Evolutionary conservation across 2,113 vertebrate genomes (phyloP), one percentile per base, ranked within the genome.

Genomic region (Anthoscopus minutus): DNA sequence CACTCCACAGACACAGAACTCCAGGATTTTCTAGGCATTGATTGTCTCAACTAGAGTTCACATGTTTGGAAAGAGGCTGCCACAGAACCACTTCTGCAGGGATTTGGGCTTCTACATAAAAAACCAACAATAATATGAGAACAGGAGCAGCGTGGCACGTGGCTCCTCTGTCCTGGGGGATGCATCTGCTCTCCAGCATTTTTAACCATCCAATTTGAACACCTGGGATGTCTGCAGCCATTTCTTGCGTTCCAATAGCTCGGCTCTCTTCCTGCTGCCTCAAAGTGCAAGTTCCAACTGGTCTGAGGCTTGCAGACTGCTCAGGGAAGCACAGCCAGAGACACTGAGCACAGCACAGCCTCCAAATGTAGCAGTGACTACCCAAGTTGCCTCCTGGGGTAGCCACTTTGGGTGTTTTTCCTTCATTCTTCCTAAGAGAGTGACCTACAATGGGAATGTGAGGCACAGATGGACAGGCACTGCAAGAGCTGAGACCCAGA

Each of bases 401-500:
- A 27, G 19, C 37, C 50, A 35, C 5, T 1, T 17, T 4, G 45
- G 20, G 8, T 25, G 21, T 10, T 82, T 71, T 35, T 3, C 35
- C 45, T 35, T 45, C 40, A 2, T 19, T 19, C n/a, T 65, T 54
- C 20, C 11, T 8, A 51, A 24, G 40, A 67, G n/a, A 27, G n/a
- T 1, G 56, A 71, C 10, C 44, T 31, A 5, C 66, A 50, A 6
- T 20, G 37, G 57, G 62, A 94, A 57, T 8, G 5, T 4, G 12
- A 42, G 28, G 86, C 66, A 30, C 1, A 4, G 77, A 74, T 1
- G 45, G 73, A 56, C 33, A 42, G 5, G 13, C 6, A 8, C 51
- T 3, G 42, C 0, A 0, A 61, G 58, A 47, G n/a, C 65, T 0
- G 25, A 37, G 37, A 62, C 2, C 10, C 6, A 13, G 30, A 74